A percentile compares a stretch with the other conserved stretches of the same genome.
Evolutionary conservation across 2,888 invertebrate genomes (phyloP).

Genomic region (Stenichneumon culpator): DNA sequence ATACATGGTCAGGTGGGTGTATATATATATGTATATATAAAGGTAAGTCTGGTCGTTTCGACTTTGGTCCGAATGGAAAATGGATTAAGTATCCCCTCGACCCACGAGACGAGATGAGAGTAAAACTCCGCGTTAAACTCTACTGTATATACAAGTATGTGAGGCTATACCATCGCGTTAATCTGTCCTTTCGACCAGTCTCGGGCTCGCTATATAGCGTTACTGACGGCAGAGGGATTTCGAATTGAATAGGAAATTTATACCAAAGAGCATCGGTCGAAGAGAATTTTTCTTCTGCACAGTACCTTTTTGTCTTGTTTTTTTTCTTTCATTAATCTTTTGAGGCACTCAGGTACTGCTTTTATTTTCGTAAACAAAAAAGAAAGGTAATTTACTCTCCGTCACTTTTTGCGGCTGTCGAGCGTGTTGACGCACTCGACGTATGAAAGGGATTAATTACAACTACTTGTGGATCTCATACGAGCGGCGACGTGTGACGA

Average conservation of each 20-base stretch:
- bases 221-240: background rate
- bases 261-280: background rate
- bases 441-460: conserved; percentile 78
- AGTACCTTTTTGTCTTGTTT: background rate
- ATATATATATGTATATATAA: background rate
- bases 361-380: conserved; percentile 33
- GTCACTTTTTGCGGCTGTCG: conserved; percentile 49
- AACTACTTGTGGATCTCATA: conserved; percentile 76
- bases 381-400: conserved; percentile 35
- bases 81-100: conserved; percentile 29
- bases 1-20: background rate
- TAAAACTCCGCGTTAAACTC: conserved; percentile 14
- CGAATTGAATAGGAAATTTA: conserved; percentile 4
- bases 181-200: conserved; percentile 13
- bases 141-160: background rate
- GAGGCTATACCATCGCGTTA: background rate
- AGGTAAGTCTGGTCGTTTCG: conserved; percentile 4
- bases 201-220: background rate
- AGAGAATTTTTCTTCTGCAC: background rate
- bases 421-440: conserved; percentile 62
- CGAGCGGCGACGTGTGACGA: conserved; percentile 60
- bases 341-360: conserved; percentile 10
- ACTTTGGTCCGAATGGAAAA: conserved; percentile 38
- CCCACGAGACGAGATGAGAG: conserved; percentile 18
- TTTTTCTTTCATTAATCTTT: background rate